Conservation (phyloP, 35 echinoderm and acorn worm genomes). For the Lytechinus pictus region DNA sequence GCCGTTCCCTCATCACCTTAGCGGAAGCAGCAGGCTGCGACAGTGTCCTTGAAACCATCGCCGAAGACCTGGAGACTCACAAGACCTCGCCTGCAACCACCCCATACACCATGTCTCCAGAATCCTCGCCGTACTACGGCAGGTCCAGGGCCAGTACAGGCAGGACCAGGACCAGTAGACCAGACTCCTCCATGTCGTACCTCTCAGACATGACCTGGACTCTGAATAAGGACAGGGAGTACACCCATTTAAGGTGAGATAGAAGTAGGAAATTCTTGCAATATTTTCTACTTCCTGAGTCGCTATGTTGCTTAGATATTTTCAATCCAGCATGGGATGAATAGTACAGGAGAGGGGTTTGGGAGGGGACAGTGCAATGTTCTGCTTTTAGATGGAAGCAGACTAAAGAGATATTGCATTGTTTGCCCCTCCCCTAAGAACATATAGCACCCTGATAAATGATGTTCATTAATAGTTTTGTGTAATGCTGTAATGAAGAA, state of each 20-base stretch:
- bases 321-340: no score
- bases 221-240: slow-evolving; percentile 71
- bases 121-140: background rate
- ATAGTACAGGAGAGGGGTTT: no score
- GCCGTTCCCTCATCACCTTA: slow-evolving; percentile 85
- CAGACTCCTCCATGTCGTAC: slow-evolving; percentile 78
- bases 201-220: slow-evolving; percentile 93
- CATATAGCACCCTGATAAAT: no score
- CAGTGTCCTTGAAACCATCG: slow-evolving; percentile 73
- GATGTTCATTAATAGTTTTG: no score
- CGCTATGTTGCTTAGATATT: no score
- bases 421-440: no score
- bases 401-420: no score
- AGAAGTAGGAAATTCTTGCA: no score
- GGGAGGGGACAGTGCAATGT: no score
- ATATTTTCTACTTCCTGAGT: no score
- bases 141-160: slow-evolving; percentile 71
- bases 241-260: slow-evolving; percentile 84
- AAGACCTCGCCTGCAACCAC: slow-evolving; percentile 29
- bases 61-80: slow-evolving; percentile 66
- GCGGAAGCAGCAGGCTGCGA: slow-evolving; percentile 93
- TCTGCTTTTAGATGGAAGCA: no score
- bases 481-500: no score
- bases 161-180: slow-evolving; percentile 60
- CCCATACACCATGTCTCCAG: slow-evolving; percentile 27